Evolutionary conservation across 1,140 invertebrate species (phyloP).

Genomic region (Lamellibrachia luymesi): DNA sequence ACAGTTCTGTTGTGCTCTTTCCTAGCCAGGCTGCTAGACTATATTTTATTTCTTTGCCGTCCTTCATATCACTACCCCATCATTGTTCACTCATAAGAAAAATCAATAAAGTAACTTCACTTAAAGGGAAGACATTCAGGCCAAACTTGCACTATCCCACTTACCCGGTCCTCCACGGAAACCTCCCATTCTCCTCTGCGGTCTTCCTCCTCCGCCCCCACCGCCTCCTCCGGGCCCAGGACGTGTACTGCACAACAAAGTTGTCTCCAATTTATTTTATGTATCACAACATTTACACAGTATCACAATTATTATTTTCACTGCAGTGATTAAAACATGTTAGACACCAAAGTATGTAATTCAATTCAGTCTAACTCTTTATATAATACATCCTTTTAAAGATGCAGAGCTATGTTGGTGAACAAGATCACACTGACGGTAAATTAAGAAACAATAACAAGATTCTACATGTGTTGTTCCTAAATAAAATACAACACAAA

Average conservation of each 20-base stretch:
- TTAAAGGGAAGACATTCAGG: background rate
- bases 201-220: conserved; percentile 21
- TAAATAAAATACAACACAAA: too few relatives aligned
- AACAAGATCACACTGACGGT: too few relatives aligned
- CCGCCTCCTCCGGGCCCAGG: conserved; percentile 2
- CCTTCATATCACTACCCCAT: too few relatives aligned
- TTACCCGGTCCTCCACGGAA: conserved; percentile 40
- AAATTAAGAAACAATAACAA: too few relatives aligned
- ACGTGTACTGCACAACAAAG: background rate
- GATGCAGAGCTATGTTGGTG: background rate
- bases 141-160: conserved; percentile 15
- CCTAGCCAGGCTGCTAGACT: too few relatives aligned
- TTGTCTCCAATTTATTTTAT: too few relatives aligned
- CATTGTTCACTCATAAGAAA: too few relatives aligned
- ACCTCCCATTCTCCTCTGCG: conserved; percentile 42
- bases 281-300: too few relatives aligned
- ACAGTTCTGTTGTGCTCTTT: too few relatives aligned
- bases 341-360: background rate
- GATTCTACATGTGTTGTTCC: too few relatives aligned
- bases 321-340: background rate
- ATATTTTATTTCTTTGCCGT: too few relatives aligned
- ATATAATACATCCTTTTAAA: background rate
- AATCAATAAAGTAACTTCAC: background rate
- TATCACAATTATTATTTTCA: too few relatives aligned
- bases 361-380: background rate